phyloP scores from a whole-genome alignment of 2,113 vertebrate species.

The Struthidea cinerea region DNA sequence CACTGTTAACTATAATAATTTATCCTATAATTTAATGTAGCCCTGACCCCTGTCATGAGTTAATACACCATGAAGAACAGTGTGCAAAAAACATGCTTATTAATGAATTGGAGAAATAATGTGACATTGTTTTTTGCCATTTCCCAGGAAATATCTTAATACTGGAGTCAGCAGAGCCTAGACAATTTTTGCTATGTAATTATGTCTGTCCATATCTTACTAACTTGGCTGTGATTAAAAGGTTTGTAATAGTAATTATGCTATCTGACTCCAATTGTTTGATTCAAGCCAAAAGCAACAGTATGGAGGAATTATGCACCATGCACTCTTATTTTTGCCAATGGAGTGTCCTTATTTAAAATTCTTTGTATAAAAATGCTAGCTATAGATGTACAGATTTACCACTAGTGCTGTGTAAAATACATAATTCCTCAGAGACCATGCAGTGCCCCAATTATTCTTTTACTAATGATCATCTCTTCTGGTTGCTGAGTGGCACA shows the following conservation, averaged over 20 bases:
- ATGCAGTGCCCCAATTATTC: not conserved
- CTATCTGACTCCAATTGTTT: conserved; percentile 19
- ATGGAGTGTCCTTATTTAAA: not conserved
- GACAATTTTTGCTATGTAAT: conserved; percentile 68
- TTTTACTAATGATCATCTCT: not conserved
- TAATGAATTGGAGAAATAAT: conserved; percentile 80
- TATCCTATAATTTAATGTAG: conserved; percentile 86
- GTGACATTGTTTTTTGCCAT: conserved; percentile 81
- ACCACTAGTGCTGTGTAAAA: not conserved
- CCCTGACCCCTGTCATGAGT: conserved; percentile 83
- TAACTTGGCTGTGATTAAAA: conserved; percentile 65
- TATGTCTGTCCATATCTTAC: conserved; percentile 65
- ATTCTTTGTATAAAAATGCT: not conserved
- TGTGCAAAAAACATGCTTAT: conserved; percentile 79
- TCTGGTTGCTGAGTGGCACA: not conserved
- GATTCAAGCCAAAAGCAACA: conserved; percentile 24
- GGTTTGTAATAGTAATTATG: conserved; percentile 70
- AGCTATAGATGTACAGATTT: not conserved
- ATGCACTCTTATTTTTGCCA: not conserved
- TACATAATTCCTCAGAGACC: not conserved
- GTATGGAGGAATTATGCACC: not conserved
- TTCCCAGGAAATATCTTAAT: conserved; percentile 82
- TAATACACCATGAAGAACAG: conserved; percentile 84
- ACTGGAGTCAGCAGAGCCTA: conserved; percentile 66
- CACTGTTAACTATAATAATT: conserved; percentile 77